phyloP scores from a whole-genome alignment of 2,888 invertebrate species.

The Automeris io region DNA sequence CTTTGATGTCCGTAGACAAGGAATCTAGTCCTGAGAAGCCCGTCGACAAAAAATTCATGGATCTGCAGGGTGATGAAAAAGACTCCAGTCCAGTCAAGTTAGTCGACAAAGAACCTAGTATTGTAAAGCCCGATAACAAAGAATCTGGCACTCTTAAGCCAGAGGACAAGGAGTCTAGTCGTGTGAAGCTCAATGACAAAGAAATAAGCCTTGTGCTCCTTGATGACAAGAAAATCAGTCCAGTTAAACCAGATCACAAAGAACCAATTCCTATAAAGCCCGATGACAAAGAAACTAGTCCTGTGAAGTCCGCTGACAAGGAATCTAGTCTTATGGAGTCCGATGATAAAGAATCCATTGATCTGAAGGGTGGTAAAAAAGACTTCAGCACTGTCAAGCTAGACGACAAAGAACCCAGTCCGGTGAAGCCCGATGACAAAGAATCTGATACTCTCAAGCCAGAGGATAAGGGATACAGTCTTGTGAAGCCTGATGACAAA shows the following conservation, averaged over 20 bases:
- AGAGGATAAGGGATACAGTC: too few species aligned
- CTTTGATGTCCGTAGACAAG: not conserved
- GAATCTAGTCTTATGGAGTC: constrained; percentile 9
- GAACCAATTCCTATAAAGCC: constrained; percentile 4
- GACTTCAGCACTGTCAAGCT: not conserved
- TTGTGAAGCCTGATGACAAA: too few species aligned
- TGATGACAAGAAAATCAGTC: constrained; percentile 4
- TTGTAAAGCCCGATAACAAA: constrained; percentile 1
- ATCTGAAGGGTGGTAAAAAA: not conserved
- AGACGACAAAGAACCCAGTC: not conserved
- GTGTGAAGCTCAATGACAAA: constrained; percentile 1
- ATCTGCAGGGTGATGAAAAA: not conserved
- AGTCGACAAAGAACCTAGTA: not conserved
- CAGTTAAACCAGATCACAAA: constrained; percentile 10
- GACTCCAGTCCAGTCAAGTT: not conserved
- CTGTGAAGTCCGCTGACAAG: constrained; percentile 7
- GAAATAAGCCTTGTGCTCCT: constrained; percentile 2
- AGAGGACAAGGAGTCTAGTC: constrained; percentile 5
- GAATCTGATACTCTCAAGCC: too few species aligned
- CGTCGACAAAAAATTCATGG: not conserved
- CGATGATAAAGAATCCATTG: not conserved
- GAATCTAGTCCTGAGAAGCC: not conserved
- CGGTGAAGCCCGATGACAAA: too few species aligned
- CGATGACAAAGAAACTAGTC: constrained; percentile 5
- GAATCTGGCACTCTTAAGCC: constrained; percentile 3